phyloP scores from a whole-genome alignment of 37 sponge, comb jelly and placozoan species.

The Dysidea cf. avara region DNA sequence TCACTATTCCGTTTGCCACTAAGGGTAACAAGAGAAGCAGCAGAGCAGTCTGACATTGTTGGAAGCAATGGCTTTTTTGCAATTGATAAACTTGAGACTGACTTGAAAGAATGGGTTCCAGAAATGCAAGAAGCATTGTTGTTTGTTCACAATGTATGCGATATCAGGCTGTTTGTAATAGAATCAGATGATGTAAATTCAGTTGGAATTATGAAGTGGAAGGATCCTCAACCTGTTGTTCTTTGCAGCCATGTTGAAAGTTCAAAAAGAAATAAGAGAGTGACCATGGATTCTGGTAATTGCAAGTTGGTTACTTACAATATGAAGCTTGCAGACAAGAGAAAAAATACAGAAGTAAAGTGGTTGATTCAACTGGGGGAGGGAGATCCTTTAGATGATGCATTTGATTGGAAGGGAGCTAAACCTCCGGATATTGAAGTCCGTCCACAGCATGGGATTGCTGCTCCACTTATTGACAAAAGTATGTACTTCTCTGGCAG shows the following conservation, averaged over 20 bases:
- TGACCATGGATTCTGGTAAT: too few relatives aligned
- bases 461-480: constrained; percentile 46
- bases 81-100: neutral
- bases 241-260: too few relatives aligned
- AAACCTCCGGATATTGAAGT: neutral
- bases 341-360: constrained; percentile 6
- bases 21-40: constrained; percentile 31
- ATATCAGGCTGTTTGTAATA: constrained; percentile 38
- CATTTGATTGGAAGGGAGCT: constrained; percentile 21
- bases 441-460: constrained; percentile 64
- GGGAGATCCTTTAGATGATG: constrained; percentile 24
- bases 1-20: constrained; percentile 74
- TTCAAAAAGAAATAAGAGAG: too few relatives aligned
- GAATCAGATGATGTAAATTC: too few relatives aligned
- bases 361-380: constrained; percentile 71
- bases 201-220: too few relatives aligned
- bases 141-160: constrained; percentile 43
- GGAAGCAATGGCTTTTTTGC: too few relatives aligned
- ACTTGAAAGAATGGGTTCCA: constrained; percentile 29
- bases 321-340: too few relatives aligned
- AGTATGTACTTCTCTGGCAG: too few relatives aligned
- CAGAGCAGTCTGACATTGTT: constrained; percentile 34
- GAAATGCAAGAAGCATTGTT: constrained; percentile 44
- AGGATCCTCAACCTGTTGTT: too few relatives aligned
- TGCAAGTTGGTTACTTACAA: too few relatives aligned